Evolutionary conservation across 1,140 invertebrate genomes (phyloP), one percentile per base, ranked within the genome.

Genomic region (Saccostrea glomerata): DNA sequence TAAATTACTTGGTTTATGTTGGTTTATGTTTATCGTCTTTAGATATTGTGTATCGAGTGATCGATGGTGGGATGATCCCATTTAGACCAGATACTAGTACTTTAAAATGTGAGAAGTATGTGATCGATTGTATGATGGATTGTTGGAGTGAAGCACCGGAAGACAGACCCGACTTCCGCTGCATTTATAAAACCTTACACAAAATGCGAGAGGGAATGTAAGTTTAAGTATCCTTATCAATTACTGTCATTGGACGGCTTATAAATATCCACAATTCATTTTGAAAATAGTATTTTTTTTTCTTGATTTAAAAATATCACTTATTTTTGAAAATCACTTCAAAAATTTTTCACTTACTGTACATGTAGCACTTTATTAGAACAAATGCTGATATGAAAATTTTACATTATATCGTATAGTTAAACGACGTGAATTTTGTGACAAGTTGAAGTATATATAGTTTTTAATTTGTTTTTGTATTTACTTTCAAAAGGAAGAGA

Each of bases 191-290:
- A 13, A 97, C 97, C 91, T 95, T 99, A 0, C 95, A 98, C 82
- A 97, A 97, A 0, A 95, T 99, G 82, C 95, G 98, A 86, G 98
- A 98, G 95, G 98, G 98, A 92, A 98, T 98, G 98, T 98, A 95
- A 96, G 97, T 91, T 13, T 63, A 0, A 47, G 30, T 36, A 36
- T 36, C 30, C 30, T 36, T 36, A 36, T 36, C 30, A 36, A 36
- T 36, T 36, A 1, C 30, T 36, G 30, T 36, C 30, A 2, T 36
- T 36, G 30, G 30, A 36, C 30, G 30, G 2, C 30, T 36, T 36
- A 36, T 36, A 36, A 36, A 36, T 36, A 36, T 36, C 30, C 30
- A 36, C 30, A 36, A 36, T 36, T 36, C 30, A 36, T 36, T 36
- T 36, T 36, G 30, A 36, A 36, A 0, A 36, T 36, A 36, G 30